Conservation (phyloP, 2,888 invertebrate species). For the Archaeoteleia sp. region DNA sequence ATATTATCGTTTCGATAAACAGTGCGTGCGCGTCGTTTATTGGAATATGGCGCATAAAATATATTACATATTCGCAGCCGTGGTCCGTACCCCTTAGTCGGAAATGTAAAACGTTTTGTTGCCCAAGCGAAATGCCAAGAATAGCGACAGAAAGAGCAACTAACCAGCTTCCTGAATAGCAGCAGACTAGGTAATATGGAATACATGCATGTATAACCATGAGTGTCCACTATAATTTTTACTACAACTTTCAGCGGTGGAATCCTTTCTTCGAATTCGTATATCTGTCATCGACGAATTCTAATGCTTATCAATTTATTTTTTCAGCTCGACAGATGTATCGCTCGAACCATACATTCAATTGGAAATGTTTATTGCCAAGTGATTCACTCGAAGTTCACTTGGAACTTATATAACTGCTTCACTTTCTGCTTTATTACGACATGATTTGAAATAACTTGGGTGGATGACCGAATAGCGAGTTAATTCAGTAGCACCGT, state of each 20-base stretch:
- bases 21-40: no score
- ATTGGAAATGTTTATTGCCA: slow-evolving; percentile 32
- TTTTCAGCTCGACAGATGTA: not conserved
- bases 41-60: no score
- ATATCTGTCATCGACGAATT: slow-evolving; percentile 7
- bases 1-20: no score
- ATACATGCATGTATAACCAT: slow-evolving; percentile 26
- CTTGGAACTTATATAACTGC: slow-evolving; percentile 42
- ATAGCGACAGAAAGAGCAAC: slow-evolving; percentile 51
- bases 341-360: slow-evolving; percentile 21
- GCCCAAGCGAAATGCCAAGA: slow-evolving; percentile 43
- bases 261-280: slow-evolving; percentile 20
- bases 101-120: slow-evolving; percentile 39
- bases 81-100: slow-evolving; percentile 20
- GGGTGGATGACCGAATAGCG: slow-evolving; percentile 40
- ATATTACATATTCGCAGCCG: not conserved
- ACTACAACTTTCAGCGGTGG: slow-evolving; percentile 8
- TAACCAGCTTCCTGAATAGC: slow-evolving; percentile 56
- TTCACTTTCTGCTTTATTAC: slow-evolving; percentile 41
- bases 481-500: slow-evolving; percentile 44
- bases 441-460: slow-evolving; percentile 44
- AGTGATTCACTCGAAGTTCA: slow-evolving; percentile 39
- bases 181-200: slow-evolving; percentile 29
- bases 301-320: no score
- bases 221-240: slow-evolving; percentile 19